phyloP scores from a whole-genome alignment of 2,113 vertebrate species.

The Peromyscus maniculatus region DNA sequence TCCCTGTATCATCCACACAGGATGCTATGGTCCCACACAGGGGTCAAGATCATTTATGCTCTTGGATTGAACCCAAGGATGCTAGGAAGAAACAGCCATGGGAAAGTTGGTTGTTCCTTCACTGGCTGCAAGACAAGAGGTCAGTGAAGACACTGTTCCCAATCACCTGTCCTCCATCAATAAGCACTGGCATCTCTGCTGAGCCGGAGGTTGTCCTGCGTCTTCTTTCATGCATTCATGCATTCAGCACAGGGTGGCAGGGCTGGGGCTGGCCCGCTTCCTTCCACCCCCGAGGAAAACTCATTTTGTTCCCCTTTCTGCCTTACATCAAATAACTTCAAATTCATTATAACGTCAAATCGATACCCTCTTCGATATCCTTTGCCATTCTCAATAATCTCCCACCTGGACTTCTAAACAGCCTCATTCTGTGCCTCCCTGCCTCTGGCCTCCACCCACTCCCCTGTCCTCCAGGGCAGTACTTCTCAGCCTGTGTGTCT shows the following conservation, averaged over 20 bases:
- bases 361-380: background rate
- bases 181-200: background rate
- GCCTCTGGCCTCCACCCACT: background rate
- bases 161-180: background rate
- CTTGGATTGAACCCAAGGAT: background rate
- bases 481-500: background rate
- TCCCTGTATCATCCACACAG: background rate
- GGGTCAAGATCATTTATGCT: background rate
- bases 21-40: background rate
- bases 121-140: background rate
- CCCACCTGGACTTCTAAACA: background rate
- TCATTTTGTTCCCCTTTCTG: constrained; percentile 10
- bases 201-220: background rate
- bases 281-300: background rate
- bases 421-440: background rate
- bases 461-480: background rate
- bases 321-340: constrained; percentile 13
- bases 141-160: background rate
- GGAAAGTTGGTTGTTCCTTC: background rate
- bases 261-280: background rate
- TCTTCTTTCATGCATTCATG: background rate
- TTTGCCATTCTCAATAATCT: background rate
- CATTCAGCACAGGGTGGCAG: background rate
- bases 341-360: background rate
- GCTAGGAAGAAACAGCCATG: background rate